phyloP scores from a whole-genome alignment of 1,140 invertebrate genomes.

The Bradynema listronoti region DNA sequence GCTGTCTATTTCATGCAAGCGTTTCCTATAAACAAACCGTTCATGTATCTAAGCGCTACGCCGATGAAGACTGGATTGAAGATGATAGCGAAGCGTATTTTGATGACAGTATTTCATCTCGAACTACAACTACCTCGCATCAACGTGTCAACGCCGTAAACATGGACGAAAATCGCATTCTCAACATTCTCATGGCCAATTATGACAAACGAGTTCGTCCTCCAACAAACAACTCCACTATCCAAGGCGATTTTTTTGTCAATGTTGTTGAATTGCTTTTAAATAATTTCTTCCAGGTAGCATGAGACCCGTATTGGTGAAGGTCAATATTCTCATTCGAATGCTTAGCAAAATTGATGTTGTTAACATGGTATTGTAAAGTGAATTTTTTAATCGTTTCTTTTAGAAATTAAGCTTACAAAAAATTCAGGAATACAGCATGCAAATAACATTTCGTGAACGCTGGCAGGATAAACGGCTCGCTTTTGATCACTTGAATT shows the following conservation, averaged over 20 bases:
- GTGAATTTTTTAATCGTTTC: constrained; percentile 4
- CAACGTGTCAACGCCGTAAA: too few relatives aligned
- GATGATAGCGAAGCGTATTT: too few relatives aligned
- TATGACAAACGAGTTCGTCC: constrained; percentile 30
- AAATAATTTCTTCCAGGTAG: constrained; percentile 14
- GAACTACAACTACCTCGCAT: too few relatives aligned
- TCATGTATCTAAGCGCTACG: too few relatives aligned
- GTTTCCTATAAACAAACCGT: too few relatives aligned
- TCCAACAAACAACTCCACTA: constrained; percentile 12
- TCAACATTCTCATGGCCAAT: constrained; percentile 23
- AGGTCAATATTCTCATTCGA: constrained; percentile 81
- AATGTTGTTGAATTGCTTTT: constrained; percentile 10
- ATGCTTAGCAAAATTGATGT: constrained; percentile 96
- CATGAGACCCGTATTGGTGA: constrained; percentile 61
- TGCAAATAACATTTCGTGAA: constrained; percentile 82
- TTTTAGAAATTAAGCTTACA: constrained; percentile 35
- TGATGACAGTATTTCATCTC: too few relatives aligned
- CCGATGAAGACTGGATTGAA: too few relatives aligned
- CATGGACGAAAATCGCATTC: constrained; percentile 13
- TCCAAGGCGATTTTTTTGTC: constrained; percentile 10
- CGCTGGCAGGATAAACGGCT: constrained; percentile 85
- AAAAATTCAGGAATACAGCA: constrained; percentile 35
- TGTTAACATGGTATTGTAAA: constrained; percentile 73
- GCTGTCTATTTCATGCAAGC: too few relatives aligned
- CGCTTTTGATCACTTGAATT: constrained; percentile 73